Conservation (phyloP, 2,888 invertebrate species). For the Hermodice carunculata region DNA sequence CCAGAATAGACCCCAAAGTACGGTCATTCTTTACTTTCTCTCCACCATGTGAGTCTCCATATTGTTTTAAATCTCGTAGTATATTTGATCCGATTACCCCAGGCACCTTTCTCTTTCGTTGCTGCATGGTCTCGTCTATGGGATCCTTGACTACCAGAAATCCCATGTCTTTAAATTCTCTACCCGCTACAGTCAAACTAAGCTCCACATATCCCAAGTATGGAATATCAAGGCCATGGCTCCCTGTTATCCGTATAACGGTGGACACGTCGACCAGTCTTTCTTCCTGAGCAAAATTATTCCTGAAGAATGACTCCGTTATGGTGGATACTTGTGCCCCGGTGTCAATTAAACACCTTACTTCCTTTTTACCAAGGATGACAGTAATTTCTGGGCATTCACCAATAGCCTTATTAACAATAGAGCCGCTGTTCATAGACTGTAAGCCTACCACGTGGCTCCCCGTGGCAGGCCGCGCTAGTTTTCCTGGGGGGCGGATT, state of each 20-base stretch:
- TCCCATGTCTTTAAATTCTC: background rate
- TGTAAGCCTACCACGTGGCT: conserved; percentile 3
- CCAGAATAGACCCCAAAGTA: too few species aligned
- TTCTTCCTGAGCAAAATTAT: background rate
- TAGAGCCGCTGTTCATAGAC: conserved; percentile 9
- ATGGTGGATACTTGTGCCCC: conserved; percentile 26
- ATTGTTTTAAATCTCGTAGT: background rate
- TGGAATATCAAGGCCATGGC: too few species aligned
- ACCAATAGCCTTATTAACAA: conserved; percentile 21
- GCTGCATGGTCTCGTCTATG: background rate
- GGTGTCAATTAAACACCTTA: too few species aligned
- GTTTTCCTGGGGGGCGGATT: background rate
- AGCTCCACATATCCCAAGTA: too few species aligned
- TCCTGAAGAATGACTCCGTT: conserved; percentile 18
- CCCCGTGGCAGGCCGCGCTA: conserved; percentile 3
- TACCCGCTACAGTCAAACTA: conserved; percentile 3
- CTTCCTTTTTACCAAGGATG: too few species aligned
- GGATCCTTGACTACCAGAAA: too few species aligned
- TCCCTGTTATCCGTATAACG: conserved; percentile 21
- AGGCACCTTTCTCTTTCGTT: conserved; percentile 12
- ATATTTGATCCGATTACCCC: conserved; percentile 32
- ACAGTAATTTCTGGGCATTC: too few species aligned
- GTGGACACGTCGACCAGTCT: conserved; percentile 21
- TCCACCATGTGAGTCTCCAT: too few species aligned
- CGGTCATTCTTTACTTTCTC: too few species aligned